Base-by-base conservation (phyloP, 2,113 vertebrate genomes). In the Gobiocypris rarus region DNA sequence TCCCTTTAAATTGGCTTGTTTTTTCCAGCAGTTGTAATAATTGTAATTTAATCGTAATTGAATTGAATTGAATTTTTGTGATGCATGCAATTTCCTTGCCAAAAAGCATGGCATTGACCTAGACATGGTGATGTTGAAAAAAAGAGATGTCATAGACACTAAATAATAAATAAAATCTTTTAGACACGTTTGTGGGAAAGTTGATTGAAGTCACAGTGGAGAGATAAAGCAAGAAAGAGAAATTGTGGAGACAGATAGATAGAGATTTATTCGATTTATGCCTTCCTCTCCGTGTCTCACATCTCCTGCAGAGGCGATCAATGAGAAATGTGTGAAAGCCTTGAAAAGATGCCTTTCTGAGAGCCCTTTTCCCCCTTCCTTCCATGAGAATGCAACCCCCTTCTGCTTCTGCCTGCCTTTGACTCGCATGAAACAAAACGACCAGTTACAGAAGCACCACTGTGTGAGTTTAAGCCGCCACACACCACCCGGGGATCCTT, bases 371-470 rank as follows among this genome's bases (percentile, higher is more conserved):
- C 3, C 69, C 9, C 75, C 13, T 58, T 67, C 54, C 41, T 84
- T 61, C 28, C 58, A 5, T 48, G 63, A 82, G 73, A 82, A 77
- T 28, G 4, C 11, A 9, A 6, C 52, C 38, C 13, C n/a, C 63
- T n/a, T 74, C 56, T 70, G 77, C 77, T 41, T 75, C 48, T 75
- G 58, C 15, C 48, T 17, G 52, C 38, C 83, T 87, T 77, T 82
- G 83, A 83, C 79, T 84, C 11, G 2, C 43, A 45, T 80, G n/a
- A 83, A 85, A 85, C 86, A 87, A 87, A 79, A 85, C 74, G 56
- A 41, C 84, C 77, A 45, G 78, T 85, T 85, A 85, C 75, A 41
- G 75, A 84, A 78, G 83, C 75, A 28, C 38, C 83, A 77, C 83
- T 84, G 69, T 75, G 84, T 81, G 82, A 31, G 81, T 81, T 84